These are phyloP conservation scores for Myotis daubentonii DNA, from an alignment of 2,797 vertebrate species.

Conservation along the genomic window DNA sequence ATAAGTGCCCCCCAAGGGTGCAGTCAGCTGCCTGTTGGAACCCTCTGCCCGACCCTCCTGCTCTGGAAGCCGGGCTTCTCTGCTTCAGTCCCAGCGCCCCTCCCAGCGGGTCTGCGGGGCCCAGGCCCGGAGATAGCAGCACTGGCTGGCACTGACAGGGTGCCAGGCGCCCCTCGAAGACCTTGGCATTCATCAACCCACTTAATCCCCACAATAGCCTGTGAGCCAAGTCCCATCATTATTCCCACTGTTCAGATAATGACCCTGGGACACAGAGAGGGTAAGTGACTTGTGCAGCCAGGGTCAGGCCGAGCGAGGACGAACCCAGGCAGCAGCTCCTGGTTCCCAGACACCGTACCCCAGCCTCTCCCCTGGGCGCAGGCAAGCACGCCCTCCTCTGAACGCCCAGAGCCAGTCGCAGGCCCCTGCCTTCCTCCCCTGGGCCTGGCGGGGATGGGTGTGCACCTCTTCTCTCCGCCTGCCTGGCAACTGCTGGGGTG, in stretches of 20 bases:
- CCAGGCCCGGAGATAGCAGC: rapidly evolving
- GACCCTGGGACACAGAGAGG: background rate
- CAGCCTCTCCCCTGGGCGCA: rapidly evolving
- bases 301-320: background rate
- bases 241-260: background rate
- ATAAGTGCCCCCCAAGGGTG: background rate
- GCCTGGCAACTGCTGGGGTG: background rate
- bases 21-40: background rate
- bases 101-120: background rate
- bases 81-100: rapidly evolving
- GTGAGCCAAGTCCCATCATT: background rate
- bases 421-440: background rate
- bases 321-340: background rate
- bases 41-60: background rate
- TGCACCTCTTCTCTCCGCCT: background rate
- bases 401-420: background rate
- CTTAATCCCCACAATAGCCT: background rate
- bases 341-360: background rate
- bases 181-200: background rate
- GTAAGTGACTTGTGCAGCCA: background rate
- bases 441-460: rapidly evolving
- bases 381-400: background rate
- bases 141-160: background rate
- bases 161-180: background rate
- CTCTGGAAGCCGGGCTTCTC: background rate